phyloP scores from a whole-genome alignment of 1,140 invertebrate species.

The Cyrtorhinus lividipennis region DNA sequence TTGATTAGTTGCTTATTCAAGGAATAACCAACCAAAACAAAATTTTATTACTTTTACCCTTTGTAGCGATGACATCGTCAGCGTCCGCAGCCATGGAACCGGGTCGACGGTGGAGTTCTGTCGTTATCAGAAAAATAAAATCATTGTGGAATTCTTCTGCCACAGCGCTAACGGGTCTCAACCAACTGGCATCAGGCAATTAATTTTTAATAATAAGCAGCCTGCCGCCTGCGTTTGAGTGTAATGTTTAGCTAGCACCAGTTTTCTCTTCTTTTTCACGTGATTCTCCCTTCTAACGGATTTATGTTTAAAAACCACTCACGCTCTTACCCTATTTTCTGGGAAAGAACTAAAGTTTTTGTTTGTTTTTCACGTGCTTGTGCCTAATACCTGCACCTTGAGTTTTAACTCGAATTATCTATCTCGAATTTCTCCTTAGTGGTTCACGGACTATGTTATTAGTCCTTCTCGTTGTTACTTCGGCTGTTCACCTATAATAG shows the following conservation, averaged over 20 bases:
- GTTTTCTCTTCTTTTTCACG: constrained; percentile 12
- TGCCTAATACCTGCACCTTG: no score
- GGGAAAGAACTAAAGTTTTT: no score
- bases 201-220: constrained; percentile 8
- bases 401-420: no score
- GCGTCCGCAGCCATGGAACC: constrained; percentile 38
- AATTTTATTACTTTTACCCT: no score
- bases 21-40: no score
- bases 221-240: constrained; percentile 12
- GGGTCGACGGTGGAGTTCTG: constrained; percentile 49
- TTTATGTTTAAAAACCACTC: background rate
- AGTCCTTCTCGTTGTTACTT: no score
- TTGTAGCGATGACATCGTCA: constrained; percentile 29
- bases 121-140: constrained; percentile 71
- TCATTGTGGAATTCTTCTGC: constrained; percentile 62
- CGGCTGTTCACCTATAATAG: no score
- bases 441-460: no score
- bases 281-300: constrained; percentile 4
- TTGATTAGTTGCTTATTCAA: no score
- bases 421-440: no score
- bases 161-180: constrained; percentile 53
- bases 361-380: no score
- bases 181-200: constrained; percentile 45
- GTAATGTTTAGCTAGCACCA: background rate
- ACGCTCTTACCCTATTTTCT: no score